Conservation (phyloP, 2,113 vertebrate genomes). For the Coracopsis vasa region DNA sequence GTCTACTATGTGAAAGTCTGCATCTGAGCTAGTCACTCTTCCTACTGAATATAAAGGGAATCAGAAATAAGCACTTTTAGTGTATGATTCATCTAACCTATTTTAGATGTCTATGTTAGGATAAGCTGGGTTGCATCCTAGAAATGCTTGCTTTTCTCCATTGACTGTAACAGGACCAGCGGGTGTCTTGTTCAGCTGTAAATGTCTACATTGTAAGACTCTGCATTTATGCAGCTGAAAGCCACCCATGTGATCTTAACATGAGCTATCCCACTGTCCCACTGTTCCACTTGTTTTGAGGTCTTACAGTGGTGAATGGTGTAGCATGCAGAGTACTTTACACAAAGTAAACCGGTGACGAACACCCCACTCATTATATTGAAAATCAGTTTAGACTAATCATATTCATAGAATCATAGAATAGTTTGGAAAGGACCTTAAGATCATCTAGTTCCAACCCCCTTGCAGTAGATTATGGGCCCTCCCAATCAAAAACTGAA, state of each 20-base stretch:
- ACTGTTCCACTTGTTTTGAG: background rate
- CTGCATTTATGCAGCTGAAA: constrained; percentile 17
- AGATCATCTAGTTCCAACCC: too few relatives aligned
- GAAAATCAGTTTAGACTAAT: background rate
- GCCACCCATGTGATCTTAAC: background rate
- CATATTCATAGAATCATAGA: background rate
- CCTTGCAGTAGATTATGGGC: background rate
- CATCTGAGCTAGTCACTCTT: constrained; percentile 39
- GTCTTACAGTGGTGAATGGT: background rate
- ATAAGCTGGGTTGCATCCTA: constrained; percentile 40
- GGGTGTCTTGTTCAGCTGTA: background rate
- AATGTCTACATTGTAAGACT: background rate
- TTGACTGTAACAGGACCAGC: constrained; percentile 29
- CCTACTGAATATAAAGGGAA: constrained; percentile 14
- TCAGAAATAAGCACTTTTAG: constrained; percentile 32
- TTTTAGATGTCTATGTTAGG: constrained; percentile 37
- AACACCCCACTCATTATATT: background rate
- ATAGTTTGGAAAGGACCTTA: too few relatives aligned
- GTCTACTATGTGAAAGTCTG: constrained; percentile 31
- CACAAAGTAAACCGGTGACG: background rate
- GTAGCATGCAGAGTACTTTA: background rate
- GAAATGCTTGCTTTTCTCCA: constrained; percentile 30
- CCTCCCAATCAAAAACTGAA: background rate
- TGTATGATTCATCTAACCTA: constrained; percentile 50
- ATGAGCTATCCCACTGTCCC: background rate